Evolutionary conservation across 2,113 vertebrate genomes (phyloP), one percentile per base, ranked within the genome.

Genomic region (Phasianus colchicus): DNA sequence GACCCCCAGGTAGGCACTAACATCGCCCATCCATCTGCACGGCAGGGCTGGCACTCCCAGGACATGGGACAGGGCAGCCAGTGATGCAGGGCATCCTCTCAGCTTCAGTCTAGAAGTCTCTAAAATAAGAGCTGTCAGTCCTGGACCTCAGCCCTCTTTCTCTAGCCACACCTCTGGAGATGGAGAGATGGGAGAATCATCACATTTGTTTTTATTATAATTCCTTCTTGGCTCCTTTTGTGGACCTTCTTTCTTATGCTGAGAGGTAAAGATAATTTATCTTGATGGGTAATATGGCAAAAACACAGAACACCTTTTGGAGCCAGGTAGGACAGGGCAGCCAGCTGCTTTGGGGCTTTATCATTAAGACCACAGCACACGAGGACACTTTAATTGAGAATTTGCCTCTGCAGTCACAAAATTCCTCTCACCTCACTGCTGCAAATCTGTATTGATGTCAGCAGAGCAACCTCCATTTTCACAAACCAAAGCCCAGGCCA

Each of bases 341-440:
- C n/a, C 89, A 87, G 72, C 55, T 92, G 89, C 2, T 91, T 67
- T 47, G 85, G 89, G 83, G 83, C 85, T 91, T 95, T 48, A 19
- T 86, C 76, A 40, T 50, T 47, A 65, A 83, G 36, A 55, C 64
- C 17, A 52, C 76, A 90, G 75, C 54, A 63, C 2, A 0, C 47
- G 73, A 90, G 70, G 72, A 81, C 47, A 34, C 47, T 58, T 88
- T 65, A 4, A 13, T 71, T 19, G 85, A 55, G 88, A 91, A 85
- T 61, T 55, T 32, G 45, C 75, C 86, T 86, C 73, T 48, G 47
- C 72, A 81, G 38, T 63, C 60, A 55, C 2, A 2, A 18, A 91
- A 93, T 91, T 71, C 83, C 65, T 91, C 88, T 91, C 88, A 52
- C 72, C 93, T 86, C 4, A 0, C 79, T 81, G 76, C 79, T 86